Evolutionary conservation across 2,888 invertebrate genomes (phyloP).

Genomic region (Diarsia dahlii): DNA sequence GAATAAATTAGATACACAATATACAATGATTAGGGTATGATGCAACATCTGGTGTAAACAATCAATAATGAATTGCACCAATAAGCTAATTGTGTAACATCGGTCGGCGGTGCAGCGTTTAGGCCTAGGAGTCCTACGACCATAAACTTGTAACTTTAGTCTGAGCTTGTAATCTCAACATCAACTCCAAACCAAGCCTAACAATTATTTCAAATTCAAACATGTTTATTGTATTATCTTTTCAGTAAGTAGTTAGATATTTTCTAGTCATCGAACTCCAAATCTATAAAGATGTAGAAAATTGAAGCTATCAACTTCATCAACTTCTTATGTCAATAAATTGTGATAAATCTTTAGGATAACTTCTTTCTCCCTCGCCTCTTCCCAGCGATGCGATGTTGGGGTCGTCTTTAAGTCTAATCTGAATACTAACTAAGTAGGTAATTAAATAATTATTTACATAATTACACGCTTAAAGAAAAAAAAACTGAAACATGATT

Average conservation of each 20-base stretch:
- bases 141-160: background rate
- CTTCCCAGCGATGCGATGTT: background rate
- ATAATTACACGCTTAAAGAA: background rate
- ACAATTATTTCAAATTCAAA: background rate
- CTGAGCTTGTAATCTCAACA: background rate
- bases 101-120: constrained; percentile 28
- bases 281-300: background rate
- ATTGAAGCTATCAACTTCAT: background rate
- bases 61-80: background rate
- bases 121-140: constrained; percentile 48
- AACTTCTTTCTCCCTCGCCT: background rate
- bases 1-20: background rate
- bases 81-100: background rate
- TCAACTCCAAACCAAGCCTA: background rate
- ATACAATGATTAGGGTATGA: background rate
- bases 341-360: background rate
- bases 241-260: background rate
- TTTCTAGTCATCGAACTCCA: background rate
- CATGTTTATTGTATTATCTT: background rate
- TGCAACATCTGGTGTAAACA: background rate
- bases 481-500: background rate
- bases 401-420: background rate
- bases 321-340: background rate
- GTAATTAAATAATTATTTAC: too few relatives aligned
- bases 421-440: too few relatives aligned